Base-by-base conservation (phyloP, 2,797 vertebrate species). In the Harpagifer antarcticus region DNA sequence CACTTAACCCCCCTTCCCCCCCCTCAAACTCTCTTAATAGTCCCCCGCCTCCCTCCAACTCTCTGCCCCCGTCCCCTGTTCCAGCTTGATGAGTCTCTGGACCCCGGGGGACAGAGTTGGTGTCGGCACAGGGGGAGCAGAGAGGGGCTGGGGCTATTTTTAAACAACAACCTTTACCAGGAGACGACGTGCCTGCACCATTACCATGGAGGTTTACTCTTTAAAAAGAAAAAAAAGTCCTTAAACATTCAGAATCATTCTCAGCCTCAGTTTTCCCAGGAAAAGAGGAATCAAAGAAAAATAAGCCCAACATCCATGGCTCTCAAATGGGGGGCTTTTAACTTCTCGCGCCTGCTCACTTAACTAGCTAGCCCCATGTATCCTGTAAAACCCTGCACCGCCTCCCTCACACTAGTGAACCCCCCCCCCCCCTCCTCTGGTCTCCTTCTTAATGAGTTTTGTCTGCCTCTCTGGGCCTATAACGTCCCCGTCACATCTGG, bases 361-460 rank as follows among this genome's bases (percentile, higher is more conserved):
- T 84, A 77, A 79, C 72, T 61, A 65, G 59, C 69, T 70, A 77
- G 65, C 67, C 72, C 65, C 68, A 27, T 56, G 78, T 77, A 82
- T 81, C 90, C 83, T 82, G 78, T 90, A 86, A 90, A 84, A 68
- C 23, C 68, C 47, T 19, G 54, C 76, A 42, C 67, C 76, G 33
- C 80, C 70, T 42, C 49, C 60, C 63, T 53, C 59, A 33, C 59
- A 37, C 55, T 12, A 9, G 40, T 23, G 17, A 23, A 23, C 65
- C 31, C 65, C 31, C 43, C 65, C 31, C 65, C 31, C 43, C 15
- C 33, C 61, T 19, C 6, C 20, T 48, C 58, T 43, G 3, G 58
- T 82, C 82, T 82, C 76, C 76, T 15, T 72, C 85, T 79, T 92
- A 93, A 93, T 91, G 84, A 89, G 88, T 91, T 93, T 84, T 91